These are phyloP conservation scores for Lepilemur septentrionalis DNA, from an alignment of 2,797 vertebrate genomes.

Conservation along the genomic window DNA sequence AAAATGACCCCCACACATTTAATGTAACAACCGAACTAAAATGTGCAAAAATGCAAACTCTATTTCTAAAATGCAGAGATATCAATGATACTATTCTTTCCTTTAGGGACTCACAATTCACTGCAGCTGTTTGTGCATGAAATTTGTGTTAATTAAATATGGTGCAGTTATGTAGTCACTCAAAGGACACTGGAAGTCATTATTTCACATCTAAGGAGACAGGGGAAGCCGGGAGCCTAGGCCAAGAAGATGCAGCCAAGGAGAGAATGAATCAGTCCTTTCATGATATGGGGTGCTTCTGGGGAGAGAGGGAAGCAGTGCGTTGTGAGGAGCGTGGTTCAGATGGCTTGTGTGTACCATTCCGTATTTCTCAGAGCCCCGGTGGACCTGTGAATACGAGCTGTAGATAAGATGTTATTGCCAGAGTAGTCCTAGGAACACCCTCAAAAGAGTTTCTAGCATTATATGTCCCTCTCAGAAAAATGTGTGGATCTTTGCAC, in stretches of 20 bases:
- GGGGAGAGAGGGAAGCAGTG: background rate
- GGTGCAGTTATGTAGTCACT: background rate
- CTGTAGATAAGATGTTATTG: background rate
- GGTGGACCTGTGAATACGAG: background rate
- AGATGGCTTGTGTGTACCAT: no score
- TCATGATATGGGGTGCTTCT: background rate
- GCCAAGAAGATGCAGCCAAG: background rate
- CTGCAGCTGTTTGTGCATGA: background rate
- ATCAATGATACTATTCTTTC: background rate
- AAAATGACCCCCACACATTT: background rate
- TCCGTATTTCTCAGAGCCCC: rapidly evolving
- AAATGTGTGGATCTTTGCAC: background rate
- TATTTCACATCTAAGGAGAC: background rate
- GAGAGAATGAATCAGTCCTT: background rate
- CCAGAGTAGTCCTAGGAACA: background rate
- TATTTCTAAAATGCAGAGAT: background rate
- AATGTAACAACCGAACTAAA: background rate
- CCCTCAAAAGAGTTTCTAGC: background rate
- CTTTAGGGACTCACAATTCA: background rate
- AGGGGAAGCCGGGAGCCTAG: background rate
- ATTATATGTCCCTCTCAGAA: background rate
- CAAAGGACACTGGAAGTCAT: background rate
- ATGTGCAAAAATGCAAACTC: no score
- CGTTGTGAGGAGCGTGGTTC: background rate
- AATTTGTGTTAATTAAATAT: background rate